Base-by-base conservation (phyloP, 2,113 vertebrate species). In the Microtus ochrogaster region DNA sequence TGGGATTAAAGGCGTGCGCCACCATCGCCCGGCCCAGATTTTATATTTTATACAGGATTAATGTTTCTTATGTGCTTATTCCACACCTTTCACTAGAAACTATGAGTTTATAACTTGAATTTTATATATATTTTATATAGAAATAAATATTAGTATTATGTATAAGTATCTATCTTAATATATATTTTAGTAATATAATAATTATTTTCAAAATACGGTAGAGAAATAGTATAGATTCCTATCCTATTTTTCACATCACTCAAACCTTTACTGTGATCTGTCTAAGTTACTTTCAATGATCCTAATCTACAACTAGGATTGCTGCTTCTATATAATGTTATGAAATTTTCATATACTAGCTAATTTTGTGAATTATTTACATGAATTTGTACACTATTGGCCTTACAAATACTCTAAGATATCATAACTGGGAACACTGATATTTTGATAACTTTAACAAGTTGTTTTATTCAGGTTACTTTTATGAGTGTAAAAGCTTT, bases 361-460 rank as follows among this genome's bases (percentile, higher is more conserved):
- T 65, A 47, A 39, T n/a, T 49, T 81, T 85, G 36, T 61, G 21
- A 4, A 52, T 16, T 84, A 49, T 63, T 79, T 26, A 21, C 16
- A 22, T 19, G 17, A 24, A 58, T 61, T 39, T 74, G 12, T 36
- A 30, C 1, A 78, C 52, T 61, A 1, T 58, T 24, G 41, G 33
- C 73, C 5, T 1, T 61, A 82, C 39, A 78, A 76, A 87, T 21
- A n/a, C 39, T 72, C 17, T 74, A 36, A 74, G 2, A 33, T 24
- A 61, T 58, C 24, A 2, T 28, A 17, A 30, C 5, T 86, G 9
- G 5, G 39, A 28, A 39, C 4, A 68, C 2, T 2, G 9, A 1
- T 55, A 84, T 28, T 74, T 96, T 94, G 16, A 61, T n/a, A 41
- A 52, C 9, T 94, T 85, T 65, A 63, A 65, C 10, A 30, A 72